Base-by-base conservation (phyloP, 2,797 vertebrate genomes). In the Cetoscarus ocellatus region DNA sequence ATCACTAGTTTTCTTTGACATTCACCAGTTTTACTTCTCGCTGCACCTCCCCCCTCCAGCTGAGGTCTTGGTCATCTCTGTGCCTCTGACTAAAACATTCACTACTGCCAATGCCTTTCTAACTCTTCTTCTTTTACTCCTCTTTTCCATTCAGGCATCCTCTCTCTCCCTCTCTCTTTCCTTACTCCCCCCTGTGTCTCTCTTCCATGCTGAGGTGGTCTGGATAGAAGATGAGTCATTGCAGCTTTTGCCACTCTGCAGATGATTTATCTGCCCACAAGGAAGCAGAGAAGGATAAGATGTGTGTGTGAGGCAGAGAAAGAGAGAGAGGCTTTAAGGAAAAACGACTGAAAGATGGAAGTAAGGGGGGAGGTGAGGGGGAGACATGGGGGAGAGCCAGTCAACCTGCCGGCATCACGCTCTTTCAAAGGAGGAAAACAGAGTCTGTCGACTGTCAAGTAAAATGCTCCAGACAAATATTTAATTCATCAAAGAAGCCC, bases 261-360 rank as follows among this genome's bases (percentile, higher is more conserved):
- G 68, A 86, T 82, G 87, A 87, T 90, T 84, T 85, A 88, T 88
- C 80, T 79, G 71, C 83, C 83, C 74, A 85, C 67, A 63, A 86
- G 78, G 70, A 83, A 74, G 73, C 56, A 72, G 61, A 54, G 42
- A 73, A 50, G 45, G 70, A 56, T 70, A 71, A 63, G 69, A 45
- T 42, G 58, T 63, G 47, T 18, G 47, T 44, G 62, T 39, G 35
- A 38, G 42, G 15, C 18, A 47, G 50, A 34, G 61, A 51, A 40
- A 35, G 47, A 47, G 45, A 1, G 10, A 42, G 70, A 54, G 56
- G 68, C 34, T 65, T 54, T 70, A 56, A 66, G 58, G 61, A 61
- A 63, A 75, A 70, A 80, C 43, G 34, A 71, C 54, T 38, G 60
- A 75, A 70, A 64, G 73, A 85, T 82, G 69, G 79, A 77, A 62